Base-by-base conservation (phyloP, 2,113 vertebrate genomes). In the Chitala chitala region DNA sequence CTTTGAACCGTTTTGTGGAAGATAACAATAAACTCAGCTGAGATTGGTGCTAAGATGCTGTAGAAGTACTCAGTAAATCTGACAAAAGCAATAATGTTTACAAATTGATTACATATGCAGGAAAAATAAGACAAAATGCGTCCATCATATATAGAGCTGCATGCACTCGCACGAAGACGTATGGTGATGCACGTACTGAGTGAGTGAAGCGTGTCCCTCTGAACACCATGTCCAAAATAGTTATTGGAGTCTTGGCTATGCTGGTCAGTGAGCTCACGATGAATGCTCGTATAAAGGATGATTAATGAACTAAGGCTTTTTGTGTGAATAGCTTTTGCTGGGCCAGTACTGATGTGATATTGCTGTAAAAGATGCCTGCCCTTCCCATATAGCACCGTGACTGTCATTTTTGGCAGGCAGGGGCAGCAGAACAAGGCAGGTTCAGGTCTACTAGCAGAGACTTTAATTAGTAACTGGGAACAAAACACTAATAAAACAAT, bases 231-330 rank as follows among this genome's bases (percentile, higher is more conserved):
- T 68, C 12, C 46, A 24, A 51, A 51, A 51, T 9, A 77, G 78
- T 78, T 78, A 77, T 65, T 36, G 51, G 69, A 61, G 72, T 59
- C 50, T 69, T 17, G 42, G 68, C 68, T 58, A 71, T 76, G n/a
- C 55, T 74, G 70, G 75, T 79, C 51, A 76, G 64, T 9, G 26
- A 54, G 61, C 38, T 48, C 69, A 75, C 76, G 48, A 38, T 72
- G 56, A 38, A 38, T 5, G 5, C 64, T 3, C 2, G 68, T 55
- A 77, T 44, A 58, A 17, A 68, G 54, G 77, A 58, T 78, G 72
- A 79, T 78, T 79, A 83, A 83, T 79, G 69, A 71, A 79, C 50
- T 72, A 76, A 64, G 69, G 40, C 55, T 69, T 56, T 73, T 64
- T 50, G 40, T 31, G 59, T 22, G 55, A 75, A 56, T 74, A 31